Conservation (phyloP, 2,888 invertebrate species). For the Agrochola lychnidis region DNA sequence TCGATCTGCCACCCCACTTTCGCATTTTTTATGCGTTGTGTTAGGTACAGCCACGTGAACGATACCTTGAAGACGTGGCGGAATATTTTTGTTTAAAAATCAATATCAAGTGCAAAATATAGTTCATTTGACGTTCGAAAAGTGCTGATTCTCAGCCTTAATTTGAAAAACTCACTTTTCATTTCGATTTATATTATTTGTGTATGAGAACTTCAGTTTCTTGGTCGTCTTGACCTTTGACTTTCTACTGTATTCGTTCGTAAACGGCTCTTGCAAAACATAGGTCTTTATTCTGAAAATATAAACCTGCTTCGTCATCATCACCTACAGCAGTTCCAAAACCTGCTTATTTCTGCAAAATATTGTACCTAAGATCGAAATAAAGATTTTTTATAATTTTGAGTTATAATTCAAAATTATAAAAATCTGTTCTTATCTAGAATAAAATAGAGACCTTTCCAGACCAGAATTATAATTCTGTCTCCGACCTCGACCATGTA, state of each 20-base stretch:
- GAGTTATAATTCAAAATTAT: too few species aligned
- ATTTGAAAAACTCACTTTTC: too few species aligned
- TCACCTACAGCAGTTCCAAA: too few species aligned
- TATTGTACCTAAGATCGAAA: too few species aligned
- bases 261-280: not conserved
- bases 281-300: not conserved
- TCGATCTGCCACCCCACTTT: slow-evolving; percentile 16
- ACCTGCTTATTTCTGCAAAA: too few species aligned
- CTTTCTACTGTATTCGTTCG: not conserved
- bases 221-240: not conserved
- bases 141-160: too few species aligned
- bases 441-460: too few species aligned
- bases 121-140: not conserved
- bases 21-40: not conserved
- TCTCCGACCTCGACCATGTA: too few species aligned
- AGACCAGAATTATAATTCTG: too few species aligned
- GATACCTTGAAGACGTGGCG: not conserved
- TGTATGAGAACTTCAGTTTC: not conserved
- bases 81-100: slow-evolving; percentile 8
- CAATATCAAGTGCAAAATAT: slow-evolving; percentile 17
- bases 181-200: too few species aligned
- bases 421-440: too few species aligned
- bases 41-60: not conserved
- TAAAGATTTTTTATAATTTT: too few species aligned
- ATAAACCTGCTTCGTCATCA: not conserved